phyloP scores from a whole-genome alignment of 2,888 invertebrate species.

The Drosophila leonis region DNA sequence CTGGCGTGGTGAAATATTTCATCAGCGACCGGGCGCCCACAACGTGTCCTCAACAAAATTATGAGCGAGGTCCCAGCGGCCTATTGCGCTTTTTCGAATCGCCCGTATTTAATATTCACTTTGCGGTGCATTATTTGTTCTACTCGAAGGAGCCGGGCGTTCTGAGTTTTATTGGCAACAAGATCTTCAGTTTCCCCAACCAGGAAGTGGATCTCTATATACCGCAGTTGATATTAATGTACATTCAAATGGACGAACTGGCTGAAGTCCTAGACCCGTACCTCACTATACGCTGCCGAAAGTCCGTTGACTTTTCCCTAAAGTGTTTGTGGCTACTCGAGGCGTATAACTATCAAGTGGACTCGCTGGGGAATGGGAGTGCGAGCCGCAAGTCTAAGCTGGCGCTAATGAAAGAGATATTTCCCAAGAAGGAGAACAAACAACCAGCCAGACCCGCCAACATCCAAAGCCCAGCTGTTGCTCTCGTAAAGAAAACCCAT shows the following conservation, averaged over 20 bases:
- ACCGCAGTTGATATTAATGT: constrained; percentile 99
- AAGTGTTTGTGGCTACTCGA: constrained; percentile 98
- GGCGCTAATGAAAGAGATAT: constrained; percentile 85
- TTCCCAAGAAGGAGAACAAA: constrained; percentile 84
- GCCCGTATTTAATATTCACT: constrained; percentile 98
- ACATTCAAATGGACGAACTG: constrained; percentile 98
- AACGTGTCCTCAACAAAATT: constrained; percentile 67
- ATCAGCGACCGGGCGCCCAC: constrained; percentile 77
- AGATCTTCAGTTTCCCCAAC: constrained; percentile 97
- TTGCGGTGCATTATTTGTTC: constrained; percentile 99
- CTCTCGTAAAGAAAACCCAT: constrained; percentile 90
- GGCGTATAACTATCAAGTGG: constrained; percentile 89
- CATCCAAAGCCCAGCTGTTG: constrained; percentile 42
- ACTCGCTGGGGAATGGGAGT: constrained; percentile 73
- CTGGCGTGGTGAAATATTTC: constrained; percentile 85
- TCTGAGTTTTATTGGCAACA: constrained; percentile 98
- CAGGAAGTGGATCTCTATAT: constrained; percentile 98
- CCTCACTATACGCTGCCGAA: constrained; percentile 93
- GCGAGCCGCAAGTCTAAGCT: constrained; percentile 84
- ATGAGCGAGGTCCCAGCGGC: constrained; percentile 84
- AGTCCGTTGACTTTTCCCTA: constrained; percentile 97
- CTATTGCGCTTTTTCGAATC: constrained; percentile 95
- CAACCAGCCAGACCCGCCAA: constrained; percentile 48
- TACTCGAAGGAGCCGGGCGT: constrained; percentile 99
- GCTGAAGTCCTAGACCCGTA: constrained; percentile 96